Evolutionary conservation across 1,140 invertebrate species (phyloP), one percentile per base, ranked within the genome.

Genomic region (Macrotrachela quadricornifera): DNA sequence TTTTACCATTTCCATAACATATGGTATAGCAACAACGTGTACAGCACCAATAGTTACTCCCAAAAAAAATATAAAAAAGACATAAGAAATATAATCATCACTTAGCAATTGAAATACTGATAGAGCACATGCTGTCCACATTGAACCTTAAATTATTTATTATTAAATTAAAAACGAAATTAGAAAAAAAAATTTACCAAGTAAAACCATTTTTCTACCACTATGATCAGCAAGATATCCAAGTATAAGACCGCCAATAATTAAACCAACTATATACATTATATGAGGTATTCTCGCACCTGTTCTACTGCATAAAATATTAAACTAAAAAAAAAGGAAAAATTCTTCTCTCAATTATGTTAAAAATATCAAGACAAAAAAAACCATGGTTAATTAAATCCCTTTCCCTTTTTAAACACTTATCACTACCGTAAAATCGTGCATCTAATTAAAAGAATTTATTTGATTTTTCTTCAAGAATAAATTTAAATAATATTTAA

Each of bases 31-130:
- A 30, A 30, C 8, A 30, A 30, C 21, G 2, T 30, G 21, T 30
- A 30, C 21, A 30, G 21, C 17, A 11, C 54, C 54, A 36, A 39
- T 50, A 17, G 46, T 39, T 11, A 55, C 16, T 21, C 54, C 54
- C 6, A 55, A 21, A 36, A 55, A 50, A 41, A 55, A 37, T 21
- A 47, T n/a, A 40, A 55, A 55, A 18, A 55, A 55, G 0, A 40
- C 13, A 42, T 46, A 55, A 10, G 48, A 50, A 18, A 55, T 46
- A 18, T 50, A 55, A 47, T 55, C 54, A 8, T 55, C 46, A 21
- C 54, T 45, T 13, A 55, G 36, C 40, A 55, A n/a, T 50, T 55
- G 54, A 51, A 55, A 55, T 18, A 55, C 6, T 17, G 43, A 46
- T 41, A 55, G 46, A 8, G 39, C 13, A 37, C 46, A 46, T 18